Conservation (phyloP, 2,888 invertebrate species). For the Amphipoea oculea region DNA sequence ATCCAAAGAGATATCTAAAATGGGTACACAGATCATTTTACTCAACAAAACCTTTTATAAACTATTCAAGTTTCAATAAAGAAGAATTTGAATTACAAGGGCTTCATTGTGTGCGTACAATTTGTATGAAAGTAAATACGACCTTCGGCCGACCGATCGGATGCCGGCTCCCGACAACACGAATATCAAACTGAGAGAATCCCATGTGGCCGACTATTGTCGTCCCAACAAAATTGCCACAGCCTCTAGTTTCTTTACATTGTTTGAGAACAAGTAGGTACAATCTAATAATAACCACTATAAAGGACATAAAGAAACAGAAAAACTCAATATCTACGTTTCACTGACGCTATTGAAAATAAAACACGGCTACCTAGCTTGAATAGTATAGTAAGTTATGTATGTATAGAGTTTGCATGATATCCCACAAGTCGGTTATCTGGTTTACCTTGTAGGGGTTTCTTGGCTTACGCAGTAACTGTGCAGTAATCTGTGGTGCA, state of each 20-base stretch:
- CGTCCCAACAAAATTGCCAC: constrained; percentile 69
- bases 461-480: background rate
- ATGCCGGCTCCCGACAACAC: constrained; percentile 64
- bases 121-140: constrained; percentile 70
- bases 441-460: background rate
- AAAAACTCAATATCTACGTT: constrained; percentile 35
- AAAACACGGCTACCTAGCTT: background rate
- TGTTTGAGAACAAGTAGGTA: constrained; percentile 67
- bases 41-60: constrained; percentile 47
- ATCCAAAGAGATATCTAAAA: constrained; percentile 20
- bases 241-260: constrained; percentile 68
- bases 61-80: constrained; percentile 51
- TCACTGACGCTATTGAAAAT: constrained; percentile 23
- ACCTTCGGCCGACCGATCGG: constrained; percentile 66
- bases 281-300: constrained; percentile 67
- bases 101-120: constrained; percentile 71
- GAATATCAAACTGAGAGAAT: constrained; percentile 61
- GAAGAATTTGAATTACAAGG: constrained; percentile 48
- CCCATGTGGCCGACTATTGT: constrained; percentile 74
- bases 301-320: constrained; percentile 45
- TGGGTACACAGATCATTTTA: constrained; percentile 27
- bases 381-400: background rate
- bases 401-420: background rate
- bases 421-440: background rate
- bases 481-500: constrained; percentile 19